phyloP scores from a whole-genome alignment of 2,797 vertebrate species.

The Sitta carolinensis region DNA sequence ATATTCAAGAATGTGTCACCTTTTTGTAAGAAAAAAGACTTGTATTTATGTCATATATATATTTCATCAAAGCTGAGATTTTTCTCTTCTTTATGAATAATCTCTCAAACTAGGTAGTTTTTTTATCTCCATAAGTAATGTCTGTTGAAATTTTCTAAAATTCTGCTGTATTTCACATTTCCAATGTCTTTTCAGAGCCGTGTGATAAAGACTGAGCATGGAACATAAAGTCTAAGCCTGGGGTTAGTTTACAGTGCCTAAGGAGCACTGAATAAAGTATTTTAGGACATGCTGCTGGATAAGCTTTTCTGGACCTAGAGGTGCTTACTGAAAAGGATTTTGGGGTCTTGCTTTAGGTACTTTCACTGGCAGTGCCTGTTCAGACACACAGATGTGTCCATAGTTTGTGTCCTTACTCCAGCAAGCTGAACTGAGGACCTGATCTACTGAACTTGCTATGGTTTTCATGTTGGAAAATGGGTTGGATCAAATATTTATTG shows the following conservation, averaged over 20 bases:
- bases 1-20: neutral
- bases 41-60: neutral
- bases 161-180: neutral
- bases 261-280: neutral
- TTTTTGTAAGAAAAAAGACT: neutral
- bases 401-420: neutral
- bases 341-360: neutral
- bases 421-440: neutral
- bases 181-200: neutral
- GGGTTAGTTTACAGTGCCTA: neutral
- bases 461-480: neutral
- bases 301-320: neutral
- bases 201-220: neutral
- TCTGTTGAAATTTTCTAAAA: neutral
- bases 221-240: neutral
- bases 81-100: neutral
- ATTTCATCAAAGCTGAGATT: neutral
- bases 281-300: neutral
- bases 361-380: neutral
- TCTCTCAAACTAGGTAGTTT: neutral
- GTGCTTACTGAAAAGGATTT: neutral
- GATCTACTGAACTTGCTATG: neutral
- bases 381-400: neutral
- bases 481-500: neutral
- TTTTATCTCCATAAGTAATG: neutral